Evolutionary conservation across 2,113 vertebrate genomes (phyloP).

Genomic region (Orcinus orca): DNA sequence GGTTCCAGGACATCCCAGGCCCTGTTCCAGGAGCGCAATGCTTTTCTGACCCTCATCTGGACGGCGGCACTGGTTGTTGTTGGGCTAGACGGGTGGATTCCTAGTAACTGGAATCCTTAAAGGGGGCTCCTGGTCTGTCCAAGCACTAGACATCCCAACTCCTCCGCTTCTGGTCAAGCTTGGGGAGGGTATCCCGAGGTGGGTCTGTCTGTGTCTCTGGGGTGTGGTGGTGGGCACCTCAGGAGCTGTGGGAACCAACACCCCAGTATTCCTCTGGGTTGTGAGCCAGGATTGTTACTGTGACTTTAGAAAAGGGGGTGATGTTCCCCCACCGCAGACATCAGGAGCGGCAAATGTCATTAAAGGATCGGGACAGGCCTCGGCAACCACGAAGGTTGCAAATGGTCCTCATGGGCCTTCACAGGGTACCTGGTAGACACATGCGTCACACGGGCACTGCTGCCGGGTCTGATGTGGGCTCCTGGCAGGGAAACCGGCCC

Average conservation of each 20-base stretch:
- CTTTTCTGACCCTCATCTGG: too few species aligned
- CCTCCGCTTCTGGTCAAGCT: background rate
- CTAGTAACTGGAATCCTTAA: too few species aligned
- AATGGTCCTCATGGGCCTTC: too few species aligned
- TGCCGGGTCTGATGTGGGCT: fast-evolving
- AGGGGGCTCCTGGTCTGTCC: background rate
- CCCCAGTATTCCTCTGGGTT: fast-evolving
- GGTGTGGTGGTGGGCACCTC: background rate
- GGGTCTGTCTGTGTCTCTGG: too few species aligned
- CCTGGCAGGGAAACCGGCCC: fast-evolving
- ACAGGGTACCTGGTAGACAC: fast-evolving
- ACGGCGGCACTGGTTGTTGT: too few species aligned
- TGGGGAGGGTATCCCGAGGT: fast-evolving
- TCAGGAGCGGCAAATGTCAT: fast-evolving
- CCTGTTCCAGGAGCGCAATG: fast-evolving
- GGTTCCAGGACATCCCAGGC: too few species aligned
- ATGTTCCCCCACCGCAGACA: fast-evolving
- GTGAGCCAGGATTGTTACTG: background rate
- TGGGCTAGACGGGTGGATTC: background rate
- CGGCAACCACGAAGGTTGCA: fast-evolving
- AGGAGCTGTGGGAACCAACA: background rate
- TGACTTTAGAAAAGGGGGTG: background rate
- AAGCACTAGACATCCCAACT: background rate
- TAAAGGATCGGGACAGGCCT: fast-evolving
- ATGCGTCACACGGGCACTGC: fast-evolving